Conservation (phyloP, 2,797 vertebrate species). For the Hippoglossus hippoglossus region DNA sequence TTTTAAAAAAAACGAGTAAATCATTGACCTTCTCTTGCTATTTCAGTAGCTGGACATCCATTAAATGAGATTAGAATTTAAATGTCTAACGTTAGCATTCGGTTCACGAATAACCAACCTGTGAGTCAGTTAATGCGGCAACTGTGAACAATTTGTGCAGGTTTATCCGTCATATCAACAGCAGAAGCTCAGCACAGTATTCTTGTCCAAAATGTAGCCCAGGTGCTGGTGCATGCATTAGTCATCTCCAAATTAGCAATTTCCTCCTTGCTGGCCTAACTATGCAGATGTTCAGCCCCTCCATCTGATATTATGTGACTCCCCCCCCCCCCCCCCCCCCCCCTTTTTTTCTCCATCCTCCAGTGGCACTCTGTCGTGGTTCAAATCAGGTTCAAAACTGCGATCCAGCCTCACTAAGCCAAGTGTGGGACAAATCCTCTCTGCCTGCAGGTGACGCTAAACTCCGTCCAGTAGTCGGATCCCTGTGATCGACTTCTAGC, state of each 20-base stretch:
- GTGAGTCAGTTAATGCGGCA: constrained; percentile 9
- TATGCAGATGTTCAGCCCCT: constrained; percentile 52
- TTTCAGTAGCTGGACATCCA: constrained; percentile 1
- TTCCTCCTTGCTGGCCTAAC: constrained; percentile 39
- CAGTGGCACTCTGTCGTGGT: constrained; percentile 13
- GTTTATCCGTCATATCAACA: constrained; percentile 27
- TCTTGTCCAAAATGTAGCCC: constrained; percentile 38
- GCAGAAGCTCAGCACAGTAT: constrained; percentile 21
- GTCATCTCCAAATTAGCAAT: constrained; percentile 47
- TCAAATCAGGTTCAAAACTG: constrained; percentile 38
- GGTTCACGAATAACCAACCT: constrained; percentile 15
- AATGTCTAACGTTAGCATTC: constrained; percentile 21
- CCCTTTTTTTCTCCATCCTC: constrained; percentile 26
- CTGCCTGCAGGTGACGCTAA: constrained; percentile 58
- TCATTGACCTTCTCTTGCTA: neutral
- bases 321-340: neutral
- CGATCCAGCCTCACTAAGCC: constrained; percentile 33
- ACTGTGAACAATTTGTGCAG: constrained; percentile 26
- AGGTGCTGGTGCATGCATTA: constrained; percentile 49
- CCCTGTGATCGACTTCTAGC: constrained; percentile 55
- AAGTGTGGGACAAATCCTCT: constrained; percentile 31
- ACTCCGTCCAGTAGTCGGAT: constrained; percentile 54
- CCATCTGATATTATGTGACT: constrained; percentile 29
- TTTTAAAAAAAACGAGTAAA: constrained; percentile 1
- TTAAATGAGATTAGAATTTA: neutral